These are phyloP conservation scores for Alloscopus bannaensis DNA, from an alignment of 2,888 invertebrate species.

Conservation along the genomic window DNA sequence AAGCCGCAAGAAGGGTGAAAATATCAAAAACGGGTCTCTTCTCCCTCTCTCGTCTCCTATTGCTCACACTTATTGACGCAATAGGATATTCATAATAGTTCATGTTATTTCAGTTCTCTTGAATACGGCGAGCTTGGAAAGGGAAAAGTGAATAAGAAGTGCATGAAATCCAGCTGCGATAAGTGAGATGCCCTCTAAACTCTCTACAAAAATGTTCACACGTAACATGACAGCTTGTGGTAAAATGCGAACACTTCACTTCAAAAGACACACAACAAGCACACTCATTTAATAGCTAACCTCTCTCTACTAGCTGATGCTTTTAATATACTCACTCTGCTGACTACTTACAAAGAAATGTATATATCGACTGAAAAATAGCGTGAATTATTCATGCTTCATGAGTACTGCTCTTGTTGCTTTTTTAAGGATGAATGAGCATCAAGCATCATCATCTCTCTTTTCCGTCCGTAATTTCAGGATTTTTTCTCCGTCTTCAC, in stretches of 20 bases:
- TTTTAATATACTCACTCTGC: neutral
- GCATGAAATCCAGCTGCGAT: constrained; percentile 56
- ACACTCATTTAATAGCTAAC: no score
- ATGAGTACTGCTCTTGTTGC: constrained; percentile 12
- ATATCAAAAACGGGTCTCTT: no score
- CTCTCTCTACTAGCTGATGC: no score
- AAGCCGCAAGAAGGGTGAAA: constrained; percentile 45
- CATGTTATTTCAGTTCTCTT: constrained; percentile 7
- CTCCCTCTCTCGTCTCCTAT: no score
- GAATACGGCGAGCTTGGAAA: constrained; percentile 5
- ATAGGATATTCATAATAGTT: neutral
- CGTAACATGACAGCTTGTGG: constrained; percentile 53
- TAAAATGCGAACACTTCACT: constrained; percentile 37
- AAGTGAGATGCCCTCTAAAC: constrained; percentile 51
- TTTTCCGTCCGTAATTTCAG: neutral
- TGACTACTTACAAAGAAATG: neutral
- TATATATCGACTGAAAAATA: neutral
- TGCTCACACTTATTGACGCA: constrained; percentile 13
- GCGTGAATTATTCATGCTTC: constrained; percentile 32
- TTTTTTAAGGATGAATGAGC: constrained; percentile 40
- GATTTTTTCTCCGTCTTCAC: constrained; percentile 11
- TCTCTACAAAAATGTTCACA: constrained; percentile 52
- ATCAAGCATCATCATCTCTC: constrained; percentile 19
- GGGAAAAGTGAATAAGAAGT: constrained; percentile 15
- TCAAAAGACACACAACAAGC: constrained; percentile 4